These are phyloP conservation scores for Danio aesculapii DNA, from an alignment of 2,797 vertebrate species.

Conservation along the genomic window DNA sequence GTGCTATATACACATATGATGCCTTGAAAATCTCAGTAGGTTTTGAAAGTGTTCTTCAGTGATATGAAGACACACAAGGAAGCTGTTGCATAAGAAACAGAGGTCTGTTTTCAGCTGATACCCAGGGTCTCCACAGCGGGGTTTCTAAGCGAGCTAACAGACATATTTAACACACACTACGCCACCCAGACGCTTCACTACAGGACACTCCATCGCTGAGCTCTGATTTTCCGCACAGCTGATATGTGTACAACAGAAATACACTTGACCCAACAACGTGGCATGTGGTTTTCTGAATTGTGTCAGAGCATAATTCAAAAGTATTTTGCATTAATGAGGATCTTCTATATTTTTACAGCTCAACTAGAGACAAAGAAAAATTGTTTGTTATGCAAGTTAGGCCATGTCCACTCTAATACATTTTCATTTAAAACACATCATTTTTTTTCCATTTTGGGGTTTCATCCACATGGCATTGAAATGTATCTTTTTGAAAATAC, in stretches of 20 bases:
- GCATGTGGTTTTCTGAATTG: not conserved
- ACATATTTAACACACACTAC: conserved; percentile 14
- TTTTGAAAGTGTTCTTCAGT: not conserved
- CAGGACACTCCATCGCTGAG: not conserved
- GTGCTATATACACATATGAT: not conserved
- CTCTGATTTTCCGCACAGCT: not conserved
- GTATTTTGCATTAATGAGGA: not conserved
- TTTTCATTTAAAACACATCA: no score
- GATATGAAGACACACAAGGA: not conserved
- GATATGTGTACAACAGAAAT: not conserved
- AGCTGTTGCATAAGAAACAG: conserved; percentile 22
- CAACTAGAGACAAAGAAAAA: not conserved
- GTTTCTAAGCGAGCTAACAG: conserved; percentile 36
- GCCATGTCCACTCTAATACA: no score
- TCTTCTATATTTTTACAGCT: not conserved
- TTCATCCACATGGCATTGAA: no score
- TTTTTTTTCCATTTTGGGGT: no score
- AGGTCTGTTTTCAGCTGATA: conserved; percentile 29
- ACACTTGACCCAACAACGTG: not conserved
- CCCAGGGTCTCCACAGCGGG: conserved; percentile 40
- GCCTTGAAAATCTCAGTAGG: not conserved
- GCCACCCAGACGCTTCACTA: conserved; percentile 13
- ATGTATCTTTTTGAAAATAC: no score
- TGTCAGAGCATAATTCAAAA: not conserved
- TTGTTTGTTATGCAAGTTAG: not conserved